These are phyloP conservation scores for Coccyzus lansbergi DNA, from an alignment of 2,797 vertebrate genomes.

Conservation along the genomic window DNA sequence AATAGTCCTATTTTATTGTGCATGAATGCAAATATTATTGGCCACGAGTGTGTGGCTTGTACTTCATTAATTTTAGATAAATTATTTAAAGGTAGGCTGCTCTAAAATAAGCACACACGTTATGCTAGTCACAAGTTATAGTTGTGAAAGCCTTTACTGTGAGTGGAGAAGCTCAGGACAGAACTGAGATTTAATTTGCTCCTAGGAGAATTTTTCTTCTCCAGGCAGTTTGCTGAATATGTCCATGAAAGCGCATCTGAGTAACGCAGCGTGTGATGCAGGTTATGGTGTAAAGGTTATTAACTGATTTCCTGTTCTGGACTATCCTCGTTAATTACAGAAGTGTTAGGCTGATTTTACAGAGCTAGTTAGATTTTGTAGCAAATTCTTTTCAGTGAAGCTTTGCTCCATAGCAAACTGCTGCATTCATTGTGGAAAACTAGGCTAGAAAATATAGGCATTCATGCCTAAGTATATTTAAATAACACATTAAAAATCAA, in stretches of 20 bases:
- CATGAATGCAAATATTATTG: background rate
- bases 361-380: background rate
- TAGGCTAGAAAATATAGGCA: background rate
- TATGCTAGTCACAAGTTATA: background rate
- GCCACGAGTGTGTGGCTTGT: background rate
- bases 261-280: background rate
- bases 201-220: background rate
- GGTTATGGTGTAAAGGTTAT: background rate
- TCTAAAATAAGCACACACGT: background rate
- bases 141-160: background rate
- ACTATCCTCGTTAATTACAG: background rate
- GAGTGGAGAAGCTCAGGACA: background rate
- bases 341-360: background rate
- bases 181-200: background rate
- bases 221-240: background rate
- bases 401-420: background rate
- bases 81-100: background rate
- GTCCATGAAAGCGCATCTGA: background rate
- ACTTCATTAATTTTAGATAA: background rate
- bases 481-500: background rate
- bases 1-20: background rate
- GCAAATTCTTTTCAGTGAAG: background rate
- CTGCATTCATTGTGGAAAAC: background rate
- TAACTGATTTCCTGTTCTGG: background rate
- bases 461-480: background rate